Percentiles rank a stretch among this genome's conserved stretches.
Evolutionary conservation across 2,888 invertebrate genomes (phyloP).

Genomic region (Strigamia transsilvanica): DNA sequence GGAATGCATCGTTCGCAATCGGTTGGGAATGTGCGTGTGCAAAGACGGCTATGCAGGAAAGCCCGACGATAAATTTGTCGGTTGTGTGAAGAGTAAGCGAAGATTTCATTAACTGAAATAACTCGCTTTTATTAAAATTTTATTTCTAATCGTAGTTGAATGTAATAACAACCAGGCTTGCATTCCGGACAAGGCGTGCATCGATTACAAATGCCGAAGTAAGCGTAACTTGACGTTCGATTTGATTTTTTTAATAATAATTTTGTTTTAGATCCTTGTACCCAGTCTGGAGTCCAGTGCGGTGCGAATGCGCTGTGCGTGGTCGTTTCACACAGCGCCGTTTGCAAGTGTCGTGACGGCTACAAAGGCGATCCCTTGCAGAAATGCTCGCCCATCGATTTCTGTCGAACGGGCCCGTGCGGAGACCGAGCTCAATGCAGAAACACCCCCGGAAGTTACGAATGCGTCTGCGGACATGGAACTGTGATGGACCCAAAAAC

Average conservation of each 20-base stretch:
- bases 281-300: constrained; percentile 72
- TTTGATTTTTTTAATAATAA: neutral
- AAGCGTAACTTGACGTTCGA: neutral
- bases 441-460: constrained; percentile 74
- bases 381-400: constrained; percentile 79
- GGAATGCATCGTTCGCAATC: constrained; percentile 72
- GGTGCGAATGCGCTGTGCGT: constrained; percentile 86
- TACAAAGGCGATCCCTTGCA: constrained; percentile 78
- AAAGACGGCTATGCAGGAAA: constrained; percentile 80
- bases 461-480: constrained; percentile 79
- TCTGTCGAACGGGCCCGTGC: constrained; percentile 80
- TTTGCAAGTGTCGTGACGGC: constrained; percentile 86
- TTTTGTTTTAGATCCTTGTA: constrained; percentile 60
- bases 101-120: neutral
- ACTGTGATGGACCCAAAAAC: constrained; percentile 85
- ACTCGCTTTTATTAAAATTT: neutral
- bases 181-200: constrained; percentile 75
- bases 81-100: constrained; percentile 73
- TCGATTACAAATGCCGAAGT: constrained; percentile 79
- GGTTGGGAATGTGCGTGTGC: constrained; percentile 77
- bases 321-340: constrained; percentile 79
- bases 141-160: constrained; percentile 54
- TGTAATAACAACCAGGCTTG: constrained; percentile 76
- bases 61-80: constrained; percentile 74
- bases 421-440: constrained; percentile 81